These are phyloP conservation scores for Cynoglossus semilaevis DNA, from an alignment of 2,113 vertebrate species.

Conservation along the genomic window DNA sequence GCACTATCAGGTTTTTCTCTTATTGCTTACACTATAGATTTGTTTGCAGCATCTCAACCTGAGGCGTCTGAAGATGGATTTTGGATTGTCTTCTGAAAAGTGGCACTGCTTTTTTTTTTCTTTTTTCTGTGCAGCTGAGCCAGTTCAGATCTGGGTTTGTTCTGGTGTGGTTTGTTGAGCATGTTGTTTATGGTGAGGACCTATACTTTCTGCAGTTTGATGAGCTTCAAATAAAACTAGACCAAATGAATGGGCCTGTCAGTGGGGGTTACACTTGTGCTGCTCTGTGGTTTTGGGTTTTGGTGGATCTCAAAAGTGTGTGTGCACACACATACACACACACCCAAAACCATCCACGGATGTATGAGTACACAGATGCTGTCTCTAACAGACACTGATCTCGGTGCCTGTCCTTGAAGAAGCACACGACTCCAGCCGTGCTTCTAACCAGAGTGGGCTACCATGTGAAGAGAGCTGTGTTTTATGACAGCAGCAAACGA, in stretches of 20 bases:
- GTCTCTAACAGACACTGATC: slow-evolving; percentile 39
- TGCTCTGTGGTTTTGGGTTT: slow-evolving; percentile 61
- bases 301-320: slow-evolving; percentile 24
- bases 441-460: slow-evolving; percentile 52
- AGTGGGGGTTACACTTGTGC: slow-evolving; percentile 65
- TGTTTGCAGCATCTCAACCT: slow-evolving; percentile 43
- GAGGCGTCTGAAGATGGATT: slow-evolving; percentile 40
- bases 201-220: slow-evolving; percentile 75
- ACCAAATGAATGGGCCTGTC: slow-evolving; percentile 74
- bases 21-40: slow-evolving; percentile 14
- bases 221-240: slow-evolving; percentile 74
- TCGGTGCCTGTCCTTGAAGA: slow-evolving; percentile 24
- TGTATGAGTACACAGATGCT: slow-evolving; percentile 31
- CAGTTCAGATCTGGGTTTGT: slow-evolving; percentile 67
- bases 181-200: slow-evolving; percentile 78
- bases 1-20: slow-evolving; percentile 10
- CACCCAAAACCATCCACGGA: slow-evolving; percentile 18
- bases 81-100: slow-evolving; percentile 47
- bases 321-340: slow-evolving; percentile 4
- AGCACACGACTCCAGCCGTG: slow-evolving; percentile 33
- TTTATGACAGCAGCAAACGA: slow-evolving; percentile 55
- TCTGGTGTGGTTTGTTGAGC: slow-evolving; percentile 77
- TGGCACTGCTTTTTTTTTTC: slow-evolving; percentile 19
- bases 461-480: slow-evolving; percentile 29
- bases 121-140: slow-evolving; percentile 5